Base-by-base conservation (phyloP, 1,140 invertebrate genomes). In the Diprion similis region DNA sequence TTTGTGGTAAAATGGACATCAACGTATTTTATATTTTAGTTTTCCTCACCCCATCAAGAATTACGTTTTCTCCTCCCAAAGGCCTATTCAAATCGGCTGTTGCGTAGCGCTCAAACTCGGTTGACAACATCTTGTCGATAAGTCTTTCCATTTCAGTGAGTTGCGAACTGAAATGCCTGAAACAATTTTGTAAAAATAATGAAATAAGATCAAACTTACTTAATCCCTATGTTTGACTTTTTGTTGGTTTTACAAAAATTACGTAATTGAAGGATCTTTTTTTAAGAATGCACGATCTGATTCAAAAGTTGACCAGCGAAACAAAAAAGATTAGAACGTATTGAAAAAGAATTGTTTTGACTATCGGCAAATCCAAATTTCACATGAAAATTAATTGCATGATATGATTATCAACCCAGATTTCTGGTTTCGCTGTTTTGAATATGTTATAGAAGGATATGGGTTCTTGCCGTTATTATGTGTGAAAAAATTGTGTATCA, bases 51-150 rank as follows among this genome's bases (percentile, higher is more conserved):
- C 85, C 87, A 80, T 95, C 94, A 70, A 94, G 88, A 66, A 94
- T 91, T 66, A 89, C 89, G 66, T 89, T 88, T 78, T 93, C 91
- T 72, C 89, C 89, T 75, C 91, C 90, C 18, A 93, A 89, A 8
- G 97, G 96, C 79, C 97, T 89, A 87, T 98, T 98, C 46, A 99
- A 90, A 88, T 99, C 97, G 10, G 93, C 91, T 10, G 97, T 95
- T 66, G 97, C 93, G 85, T 97, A 98, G 78, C 94, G 92, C 81
- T 95, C 93, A 88, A 99, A 99, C 86, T 99, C 98, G 68, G 96
- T 96, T 70, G 94, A 94, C 76, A 99, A 90, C 96, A 99, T 98
- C 88, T 97, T 98, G 81, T 99, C 96, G 80, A 99, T 99, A 8
- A 98, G 89, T 83, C 95, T 94, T 81, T 97, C 95, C 92, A 99